These are phyloP conservation scores for Neodiprion lecontei DNA, from an alignment of 1,140 invertebrate species.

Conservation along the genomic window DNA sequence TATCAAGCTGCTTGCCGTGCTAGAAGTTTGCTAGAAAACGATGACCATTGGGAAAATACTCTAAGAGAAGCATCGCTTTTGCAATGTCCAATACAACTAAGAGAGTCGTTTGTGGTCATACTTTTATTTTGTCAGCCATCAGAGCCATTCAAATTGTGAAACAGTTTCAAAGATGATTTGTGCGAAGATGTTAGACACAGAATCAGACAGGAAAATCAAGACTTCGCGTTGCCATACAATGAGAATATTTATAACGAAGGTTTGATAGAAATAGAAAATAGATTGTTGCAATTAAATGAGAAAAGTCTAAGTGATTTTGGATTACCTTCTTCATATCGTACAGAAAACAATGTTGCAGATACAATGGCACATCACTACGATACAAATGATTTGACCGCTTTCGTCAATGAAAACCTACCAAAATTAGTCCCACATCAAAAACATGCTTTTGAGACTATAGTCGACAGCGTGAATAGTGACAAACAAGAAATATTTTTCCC, in stretches of 20 bases:
- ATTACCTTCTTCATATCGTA: slow-evolving; percentile 41
- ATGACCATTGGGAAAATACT: slow-evolving; percentile 38
- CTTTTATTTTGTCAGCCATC: slow-evolving; percentile 20
- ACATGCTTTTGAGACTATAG: background rate
- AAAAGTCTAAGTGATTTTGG: slow-evolving; percentile 47
- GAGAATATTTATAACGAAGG: slow-evolving; percentile 38
- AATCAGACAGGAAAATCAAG: slow-evolving; percentile 18
- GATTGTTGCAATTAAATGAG: slow-evolving; percentile 44
- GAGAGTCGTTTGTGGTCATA: slow-evolving; percentile 14
- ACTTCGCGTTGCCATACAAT: slow-evolving; percentile 19
- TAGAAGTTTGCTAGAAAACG: slow-evolving; percentile 42
- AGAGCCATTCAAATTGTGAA: background rate
- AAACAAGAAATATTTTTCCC: slow-evolving; percentile 34
- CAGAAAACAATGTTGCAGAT: slow-evolving; percentile 39
- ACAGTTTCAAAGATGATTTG: background rate
- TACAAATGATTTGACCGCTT: slow-evolving; percentile 14
- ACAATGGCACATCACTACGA: background rate
- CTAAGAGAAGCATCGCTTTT: background rate
- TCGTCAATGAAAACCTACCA: slow-evolving; percentile 22
- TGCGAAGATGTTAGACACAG: background rate
- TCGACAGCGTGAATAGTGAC: background rate
- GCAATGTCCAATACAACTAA: slow-evolving; percentile 6
- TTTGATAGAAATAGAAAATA: slow-evolving; percentile 50
- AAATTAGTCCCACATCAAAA: slow-evolving; percentile 18
- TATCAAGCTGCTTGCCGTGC: slow-evolving; percentile 40